Percentiles rank a stretch among this genome's conserved stretches.
phyloP scores from a whole-genome alignment of 2,113 vertebrate species.

The Rhinoderma darwinii region DNA sequence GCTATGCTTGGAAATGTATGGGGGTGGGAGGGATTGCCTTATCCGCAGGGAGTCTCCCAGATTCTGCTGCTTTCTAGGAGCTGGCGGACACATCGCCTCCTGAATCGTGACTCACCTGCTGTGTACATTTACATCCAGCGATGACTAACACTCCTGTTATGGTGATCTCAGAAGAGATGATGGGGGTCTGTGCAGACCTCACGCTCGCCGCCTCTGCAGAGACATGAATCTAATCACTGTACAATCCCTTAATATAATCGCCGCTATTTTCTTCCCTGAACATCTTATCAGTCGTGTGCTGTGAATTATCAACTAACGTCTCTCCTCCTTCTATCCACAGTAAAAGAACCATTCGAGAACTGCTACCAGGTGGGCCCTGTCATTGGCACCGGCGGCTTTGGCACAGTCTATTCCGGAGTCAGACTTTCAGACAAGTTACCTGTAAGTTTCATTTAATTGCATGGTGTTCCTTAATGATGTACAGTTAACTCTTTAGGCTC shows the following conservation, averaged over 20 bases:
- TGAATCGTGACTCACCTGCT: constrained; percentile 46
- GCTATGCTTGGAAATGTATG: background rate
- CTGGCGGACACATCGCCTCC: background rate
- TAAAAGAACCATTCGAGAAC: constrained; percentile 61
- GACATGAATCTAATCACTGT: background rate
- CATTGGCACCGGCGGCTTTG: constrained; percentile 67
- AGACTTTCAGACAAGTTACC: constrained; percentile 63
- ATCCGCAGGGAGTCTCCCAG: constrained; percentile 43
- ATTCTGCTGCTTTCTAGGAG: constrained; percentile 18
- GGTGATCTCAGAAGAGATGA: constrained; percentile 19
- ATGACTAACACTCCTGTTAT: constrained; percentile 28
- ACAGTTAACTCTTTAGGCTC: too few species aligned
- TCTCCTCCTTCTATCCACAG: constrained; percentile 26
- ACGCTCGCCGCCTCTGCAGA: background rate
- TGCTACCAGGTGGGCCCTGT: constrained; percentile 63
- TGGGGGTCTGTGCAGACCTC: constrained; percentile 36
- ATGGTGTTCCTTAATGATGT: background rate
- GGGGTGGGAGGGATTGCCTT: background rate
- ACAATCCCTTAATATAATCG: background rate
- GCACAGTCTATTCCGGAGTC: constrained; percentile 67
- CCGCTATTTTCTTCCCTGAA: background rate
- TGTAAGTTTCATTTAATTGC: constrained; percentile 58
- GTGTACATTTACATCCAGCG: background rate
- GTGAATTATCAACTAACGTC: background rate
- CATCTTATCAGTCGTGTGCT: background rate